Conservation (phyloP, 2,888 invertebrate genomes). For the Stramonita haemastoma region DNA sequence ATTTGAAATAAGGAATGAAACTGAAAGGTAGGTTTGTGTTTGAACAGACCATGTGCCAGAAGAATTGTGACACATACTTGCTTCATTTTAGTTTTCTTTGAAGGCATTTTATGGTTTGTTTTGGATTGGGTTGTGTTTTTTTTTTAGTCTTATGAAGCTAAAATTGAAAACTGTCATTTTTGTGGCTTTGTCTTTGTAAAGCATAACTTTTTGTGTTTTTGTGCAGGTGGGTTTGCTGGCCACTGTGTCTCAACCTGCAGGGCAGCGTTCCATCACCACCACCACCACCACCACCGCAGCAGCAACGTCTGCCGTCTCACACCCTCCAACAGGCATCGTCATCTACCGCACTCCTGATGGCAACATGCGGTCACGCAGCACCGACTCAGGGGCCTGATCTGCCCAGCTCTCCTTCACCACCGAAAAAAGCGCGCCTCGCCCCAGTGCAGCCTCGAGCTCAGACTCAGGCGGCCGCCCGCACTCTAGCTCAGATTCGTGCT, state of each 20-base stretch:
- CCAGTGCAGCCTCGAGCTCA: conserved; percentile 8
- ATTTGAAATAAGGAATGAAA: no score
- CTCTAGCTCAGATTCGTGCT: conserved; percentile 67
- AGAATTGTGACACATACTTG: no score
- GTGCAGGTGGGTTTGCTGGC: conserved; percentile 44
- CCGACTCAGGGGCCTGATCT: conserved; percentile 34
- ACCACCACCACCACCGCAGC: conserved; percentile 35
- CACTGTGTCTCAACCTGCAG: conserved; percentile 34
- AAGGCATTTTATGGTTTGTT: no score
- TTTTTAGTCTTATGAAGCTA: no score
- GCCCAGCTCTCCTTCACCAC: conserved; percentile 46
- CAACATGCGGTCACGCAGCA: conserved; percentile 42
- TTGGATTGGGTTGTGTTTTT: no score
- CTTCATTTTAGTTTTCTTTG: no score
- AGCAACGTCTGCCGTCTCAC: conserved; percentile 4
- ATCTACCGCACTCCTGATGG: conserved; percentile 41
- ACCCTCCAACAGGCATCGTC: conserved; percentile 36
- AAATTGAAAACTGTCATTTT: no score
- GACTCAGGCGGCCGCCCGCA: conserved; percentile 60
- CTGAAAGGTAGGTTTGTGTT: no score
- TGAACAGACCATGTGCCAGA: no score
- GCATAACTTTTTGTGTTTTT: background rate
- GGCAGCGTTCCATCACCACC: background rate
- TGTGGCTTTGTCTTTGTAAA: no score
- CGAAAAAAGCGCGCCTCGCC: conserved; percentile 47